phyloP scores from a whole-genome alignment of 2,113 vertebrate genomes.

The Callithrix jacchus region DNA sequence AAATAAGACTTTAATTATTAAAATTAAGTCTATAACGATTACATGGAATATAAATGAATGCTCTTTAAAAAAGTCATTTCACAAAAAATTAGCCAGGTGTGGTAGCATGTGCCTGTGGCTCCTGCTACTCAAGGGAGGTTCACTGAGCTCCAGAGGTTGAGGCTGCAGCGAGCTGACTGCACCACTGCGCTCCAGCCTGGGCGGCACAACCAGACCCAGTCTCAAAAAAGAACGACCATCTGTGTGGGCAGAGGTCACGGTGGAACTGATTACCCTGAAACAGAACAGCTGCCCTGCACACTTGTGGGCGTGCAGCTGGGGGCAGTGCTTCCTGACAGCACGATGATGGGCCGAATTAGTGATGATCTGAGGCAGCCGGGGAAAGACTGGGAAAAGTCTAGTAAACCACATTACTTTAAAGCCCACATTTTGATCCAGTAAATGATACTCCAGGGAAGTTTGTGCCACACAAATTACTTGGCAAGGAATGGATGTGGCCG shows the following conservation, averaged over 20 bases:
- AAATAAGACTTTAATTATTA: background rate
- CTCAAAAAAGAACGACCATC: background rate
- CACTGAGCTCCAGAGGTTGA: too few relatives aligned
- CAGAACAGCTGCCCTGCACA: accelerated
- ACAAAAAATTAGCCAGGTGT: too few relatives aligned
- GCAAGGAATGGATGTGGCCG: background rate
- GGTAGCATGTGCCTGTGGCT: too few relatives aligned
- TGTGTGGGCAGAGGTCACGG: accelerated
- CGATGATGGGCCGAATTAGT: background rate
- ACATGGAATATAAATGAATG: accelerated
- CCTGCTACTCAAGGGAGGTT: too few relatives aligned
- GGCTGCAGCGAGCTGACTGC: too few relatives aligned
- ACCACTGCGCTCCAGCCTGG: too few relatives aligned
- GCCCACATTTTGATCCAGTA: background rate
- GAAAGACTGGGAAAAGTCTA: background rate
- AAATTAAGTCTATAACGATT: background rate
- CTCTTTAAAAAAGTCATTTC: background rate
- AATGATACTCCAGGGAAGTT: background rate
- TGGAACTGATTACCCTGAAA: background rate
- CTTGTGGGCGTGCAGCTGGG: background rate
- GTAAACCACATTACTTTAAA: background rate
- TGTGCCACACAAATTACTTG: background rate
- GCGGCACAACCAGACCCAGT: too few relatives aligned
- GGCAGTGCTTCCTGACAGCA: accelerated
- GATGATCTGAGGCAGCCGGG: background rate